phyloP scores from a whole-genome alignment of 2,797 vertebrate genomes.

The Manis crassicaudata region DNA sequence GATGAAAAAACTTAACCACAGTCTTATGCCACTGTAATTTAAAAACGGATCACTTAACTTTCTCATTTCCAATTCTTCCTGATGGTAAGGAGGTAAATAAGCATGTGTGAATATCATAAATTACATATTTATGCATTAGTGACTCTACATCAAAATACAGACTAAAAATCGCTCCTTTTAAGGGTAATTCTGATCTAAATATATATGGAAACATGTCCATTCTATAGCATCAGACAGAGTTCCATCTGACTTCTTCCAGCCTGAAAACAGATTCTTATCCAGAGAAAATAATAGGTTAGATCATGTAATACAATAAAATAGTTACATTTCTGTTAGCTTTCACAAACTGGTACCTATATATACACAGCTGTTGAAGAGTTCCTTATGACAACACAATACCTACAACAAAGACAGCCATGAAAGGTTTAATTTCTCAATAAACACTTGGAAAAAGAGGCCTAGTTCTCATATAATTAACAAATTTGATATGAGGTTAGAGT shows the following conservation, averaged over 20 bases:
- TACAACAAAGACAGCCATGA: background rate
- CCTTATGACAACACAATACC: background rate
- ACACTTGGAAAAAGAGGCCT: background rate
- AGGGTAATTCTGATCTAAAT: background rate
- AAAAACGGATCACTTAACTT: background rate
- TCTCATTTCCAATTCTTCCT: constrained; percentile 31
- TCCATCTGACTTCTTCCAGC: background rate
- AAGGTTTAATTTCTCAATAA: background rate
- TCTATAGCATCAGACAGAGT: background rate
- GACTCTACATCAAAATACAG: background rate
- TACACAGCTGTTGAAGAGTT: background rate
- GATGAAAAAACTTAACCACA: background rate
- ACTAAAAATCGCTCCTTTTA: background rate
- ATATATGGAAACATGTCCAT: background rate
- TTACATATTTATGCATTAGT: background rate
- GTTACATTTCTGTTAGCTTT: background rate
- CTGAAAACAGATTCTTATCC: background rate
- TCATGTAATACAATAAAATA: background rate
- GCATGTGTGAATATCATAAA: background rate
- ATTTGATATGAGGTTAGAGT: background rate
- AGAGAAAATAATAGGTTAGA: background rate
- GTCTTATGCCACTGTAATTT: background rate
- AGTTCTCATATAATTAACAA: background rate
- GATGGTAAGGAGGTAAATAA: background rate
- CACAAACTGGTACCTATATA: background rate